phyloP scores from a whole-genome alignment of 2,888 invertebrate species.

The Trissonchulus latispiculum region DNA sequence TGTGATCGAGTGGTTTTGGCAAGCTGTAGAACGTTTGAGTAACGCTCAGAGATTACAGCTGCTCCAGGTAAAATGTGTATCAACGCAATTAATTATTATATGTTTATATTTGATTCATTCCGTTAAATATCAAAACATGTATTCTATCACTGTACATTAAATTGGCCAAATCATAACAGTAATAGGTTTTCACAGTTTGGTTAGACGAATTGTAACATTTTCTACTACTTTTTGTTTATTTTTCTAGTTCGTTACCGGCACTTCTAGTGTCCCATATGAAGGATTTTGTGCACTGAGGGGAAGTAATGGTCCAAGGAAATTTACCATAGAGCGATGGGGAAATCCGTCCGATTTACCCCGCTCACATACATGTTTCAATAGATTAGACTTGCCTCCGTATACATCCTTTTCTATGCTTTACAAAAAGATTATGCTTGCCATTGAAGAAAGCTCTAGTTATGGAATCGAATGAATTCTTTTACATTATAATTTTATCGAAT shows the following conservation, averaged over 20 bases:
- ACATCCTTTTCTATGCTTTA: conserved; percentile 78
- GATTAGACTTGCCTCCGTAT: conserved; percentile 89
- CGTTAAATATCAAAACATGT: too few relatives aligned
- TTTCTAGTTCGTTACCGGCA: conserved; percentile 79
- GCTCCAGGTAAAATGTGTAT: too few relatives aligned
- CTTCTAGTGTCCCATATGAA: conserved; percentile 93
- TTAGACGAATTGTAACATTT: too few relatives aligned
- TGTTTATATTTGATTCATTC: too few relatives aligned
- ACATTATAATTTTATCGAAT: background rate
- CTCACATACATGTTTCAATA: conserved; percentile 95
- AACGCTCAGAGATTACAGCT: conserved; percentile 85
- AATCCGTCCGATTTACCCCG: conserved; percentile 76
- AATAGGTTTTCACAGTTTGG: too few relatives aligned
- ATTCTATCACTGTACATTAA: too few relatives aligned
- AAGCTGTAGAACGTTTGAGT: conserved; percentile 78
- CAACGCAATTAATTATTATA: too few relatives aligned
- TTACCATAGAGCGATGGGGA: conserved; percentile 96
- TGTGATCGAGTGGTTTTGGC: conserved; percentile 95
- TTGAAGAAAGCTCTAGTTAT: conserved; percentile 90
- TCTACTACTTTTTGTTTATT: conserved; percentile 10
- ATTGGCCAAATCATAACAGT: too few relatives aligned
- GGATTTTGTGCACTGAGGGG: conserved; percentile 89
- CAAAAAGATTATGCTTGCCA: conserved; percentile 80
- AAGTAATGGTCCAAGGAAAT: conserved; percentile 84
- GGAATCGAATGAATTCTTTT: conserved; percentile 64